Conservation (phyloP, 2,113 vertebrate species). For the Ammospiza nelsoni region DNA sequence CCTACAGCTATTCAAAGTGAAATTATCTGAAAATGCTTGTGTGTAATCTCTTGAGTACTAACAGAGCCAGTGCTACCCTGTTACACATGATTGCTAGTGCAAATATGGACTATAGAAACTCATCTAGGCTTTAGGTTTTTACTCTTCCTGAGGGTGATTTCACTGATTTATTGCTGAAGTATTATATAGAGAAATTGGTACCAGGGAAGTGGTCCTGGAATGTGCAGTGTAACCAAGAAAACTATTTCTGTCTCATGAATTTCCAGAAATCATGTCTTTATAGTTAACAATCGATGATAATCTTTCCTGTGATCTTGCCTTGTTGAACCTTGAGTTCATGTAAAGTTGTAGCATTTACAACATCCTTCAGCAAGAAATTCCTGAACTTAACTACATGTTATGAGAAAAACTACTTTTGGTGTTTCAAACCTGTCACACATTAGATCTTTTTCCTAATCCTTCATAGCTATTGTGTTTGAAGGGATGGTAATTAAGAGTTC, state of each 20-base stretch:
- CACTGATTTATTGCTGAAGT: not conserved
- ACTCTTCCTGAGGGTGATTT: not conserved
- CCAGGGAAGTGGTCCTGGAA: not conserved
- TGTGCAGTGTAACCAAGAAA: not conserved
- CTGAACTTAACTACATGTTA: not conserved
- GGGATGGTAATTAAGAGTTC: not conserved
- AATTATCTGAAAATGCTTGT: not conserved
- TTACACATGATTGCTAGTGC: accelerated
- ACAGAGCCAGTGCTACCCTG: not conserved
- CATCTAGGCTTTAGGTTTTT: not conserved
- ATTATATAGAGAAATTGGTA: not conserved
- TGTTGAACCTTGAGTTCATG: not conserved
- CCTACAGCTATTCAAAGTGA: not conserved
- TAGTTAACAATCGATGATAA: not conserved
- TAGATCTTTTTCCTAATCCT: not conserved
- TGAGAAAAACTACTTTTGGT: not conserved
- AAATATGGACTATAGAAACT: not conserved
- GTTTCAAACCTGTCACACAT: not conserved
- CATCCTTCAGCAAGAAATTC: not conserved
- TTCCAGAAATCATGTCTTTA: not conserved
- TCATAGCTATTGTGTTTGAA: not conserved
- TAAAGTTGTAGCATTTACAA: not conserved
- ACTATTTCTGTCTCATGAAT: not conserved
- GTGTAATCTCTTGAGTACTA: not conserved
- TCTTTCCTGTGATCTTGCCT: not conserved